phyloP scores from a whole-genome alignment of 1,140 invertebrate species.

The Ips nitidus region DNA sequence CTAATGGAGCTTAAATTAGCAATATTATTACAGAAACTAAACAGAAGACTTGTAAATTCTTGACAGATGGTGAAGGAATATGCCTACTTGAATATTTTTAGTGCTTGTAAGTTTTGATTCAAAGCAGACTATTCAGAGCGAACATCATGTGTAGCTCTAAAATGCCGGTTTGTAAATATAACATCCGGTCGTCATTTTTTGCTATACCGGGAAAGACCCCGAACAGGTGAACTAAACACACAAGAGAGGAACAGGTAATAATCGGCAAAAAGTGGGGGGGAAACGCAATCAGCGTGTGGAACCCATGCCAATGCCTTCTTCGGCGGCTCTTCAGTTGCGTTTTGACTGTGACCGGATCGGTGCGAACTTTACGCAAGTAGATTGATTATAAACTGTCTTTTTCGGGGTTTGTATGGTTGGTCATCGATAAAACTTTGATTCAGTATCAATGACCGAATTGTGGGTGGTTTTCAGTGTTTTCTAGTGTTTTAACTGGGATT shows the following conservation, averaged over 20 bases:
- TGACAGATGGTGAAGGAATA: too few species aligned
- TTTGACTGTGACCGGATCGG: constrained; percentile 11
- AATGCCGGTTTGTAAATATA: too few species aligned
- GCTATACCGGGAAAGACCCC: too few species aligned
- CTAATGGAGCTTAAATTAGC: too few species aligned
- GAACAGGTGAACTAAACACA: constrained; percentile 25
- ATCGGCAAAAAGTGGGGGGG: constrained; percentile 11
- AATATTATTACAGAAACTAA: too few species aligned
- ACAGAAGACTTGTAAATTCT: too few species aligned
- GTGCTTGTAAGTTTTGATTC: too few species aligned
- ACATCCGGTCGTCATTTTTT: too few species aligned
- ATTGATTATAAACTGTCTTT: neutral
- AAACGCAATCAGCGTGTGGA: constrained; percentile 17
- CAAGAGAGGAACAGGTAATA: constrained; percentile 18
- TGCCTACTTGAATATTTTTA: too few species aligned
- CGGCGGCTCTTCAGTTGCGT: constrained; percentile 8
- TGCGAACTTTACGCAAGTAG: neutral
- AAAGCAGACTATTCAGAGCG: too few species aligned
- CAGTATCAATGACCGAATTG: neutral
- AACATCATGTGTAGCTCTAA: too few species aligned
- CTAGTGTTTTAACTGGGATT: neutral
- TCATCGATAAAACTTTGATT: neutral
- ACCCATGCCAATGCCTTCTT: constrained; percentile 26
- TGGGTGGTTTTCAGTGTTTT: neutral
- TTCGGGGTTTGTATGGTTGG: neutral